Conservation (phyloP, 2,888 invertebrate genomes). For the Hybos culiciformis region DNA sequence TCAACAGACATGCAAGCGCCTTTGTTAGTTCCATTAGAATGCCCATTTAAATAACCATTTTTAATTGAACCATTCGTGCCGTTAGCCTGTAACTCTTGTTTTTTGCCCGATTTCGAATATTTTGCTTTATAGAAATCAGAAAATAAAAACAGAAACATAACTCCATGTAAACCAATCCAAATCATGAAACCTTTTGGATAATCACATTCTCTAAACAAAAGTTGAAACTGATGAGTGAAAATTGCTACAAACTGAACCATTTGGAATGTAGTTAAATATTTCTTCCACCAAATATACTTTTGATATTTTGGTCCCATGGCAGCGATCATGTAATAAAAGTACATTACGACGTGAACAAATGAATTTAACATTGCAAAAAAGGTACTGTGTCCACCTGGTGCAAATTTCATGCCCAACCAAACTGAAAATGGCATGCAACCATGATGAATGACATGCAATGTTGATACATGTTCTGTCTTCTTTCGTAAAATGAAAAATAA, state of each 20-base stretch:
- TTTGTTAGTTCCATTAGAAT: conserved; percentile 31
- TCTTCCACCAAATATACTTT: conserved; percentile 97
- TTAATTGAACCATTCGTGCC: conserved; percentile 15
- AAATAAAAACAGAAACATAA: conserved; percentile 88
- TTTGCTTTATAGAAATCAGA: conserved; percentile 85
- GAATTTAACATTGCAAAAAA: conserved; percentile 90
- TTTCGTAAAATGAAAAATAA: conserved; percentile 91
- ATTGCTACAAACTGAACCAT: conserved; percentile 93
- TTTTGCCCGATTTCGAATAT: conserved; percentile 40
- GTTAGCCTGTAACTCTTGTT: conserved; percentile 20
- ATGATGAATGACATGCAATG: conserved; percentile 91
- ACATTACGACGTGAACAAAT: conserved; percentile 94
- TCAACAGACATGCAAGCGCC: too few relatives aligned
- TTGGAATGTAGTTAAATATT: conserved; percentile 86
- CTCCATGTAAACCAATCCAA: conserved; percentile 90
- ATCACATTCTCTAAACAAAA: conserved; percentile 78
- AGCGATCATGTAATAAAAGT: conserved; percentile 91
- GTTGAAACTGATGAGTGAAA: conserved; percentile 81
- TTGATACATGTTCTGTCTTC: conserved; percentile 87
- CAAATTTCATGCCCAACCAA: conserved; percentile 92
- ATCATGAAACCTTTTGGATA: conserved; percentile 83
- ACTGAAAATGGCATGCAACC: conserved; percentile 94
- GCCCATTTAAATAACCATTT: conserved; percentile 28
- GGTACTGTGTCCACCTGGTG: conserved; percentile 92
- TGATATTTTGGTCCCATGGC: conserved; percentile 88